phyloP scores from a whole-genome alignment of 2,888 invertebrate genomes.

The Notodonta dromedarius region DNA sequence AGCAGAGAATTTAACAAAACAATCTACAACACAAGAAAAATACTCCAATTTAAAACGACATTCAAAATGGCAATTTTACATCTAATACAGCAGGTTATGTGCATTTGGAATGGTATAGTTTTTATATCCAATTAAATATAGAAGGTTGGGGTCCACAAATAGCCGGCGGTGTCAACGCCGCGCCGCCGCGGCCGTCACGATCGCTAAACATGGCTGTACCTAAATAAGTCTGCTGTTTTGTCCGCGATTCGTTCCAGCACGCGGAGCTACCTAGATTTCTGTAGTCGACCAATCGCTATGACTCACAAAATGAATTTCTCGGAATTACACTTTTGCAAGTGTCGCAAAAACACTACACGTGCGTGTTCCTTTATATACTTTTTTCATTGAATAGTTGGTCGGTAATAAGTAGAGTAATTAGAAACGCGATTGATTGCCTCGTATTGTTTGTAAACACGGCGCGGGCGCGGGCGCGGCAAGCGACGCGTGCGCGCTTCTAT shows the following conservation, averaged over 20 bases:
- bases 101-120: conserved; percentile 2
- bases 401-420: not conserved
- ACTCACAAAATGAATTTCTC: not conserved
- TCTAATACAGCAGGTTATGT: not conserved
- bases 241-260: conserved; percentile 8
- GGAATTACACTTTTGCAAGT: not conserved
- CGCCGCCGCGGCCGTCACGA: not conserved
- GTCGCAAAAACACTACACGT: not conserved
- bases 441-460: conserved; percentile 1
- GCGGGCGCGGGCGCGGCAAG: no score
- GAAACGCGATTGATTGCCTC: not conserved
- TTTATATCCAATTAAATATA: conserved; percentile 2
- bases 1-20: not conserved
- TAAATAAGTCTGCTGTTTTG: not conserved
- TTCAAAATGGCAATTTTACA: not conserved
- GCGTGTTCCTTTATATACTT: not conserved
- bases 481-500: no score
- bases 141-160: not conserved
- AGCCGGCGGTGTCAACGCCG: not conserved
- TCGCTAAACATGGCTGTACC: conserved; percentile 2
- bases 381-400: not conserved
- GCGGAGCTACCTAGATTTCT: not conserved
- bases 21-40: not conserved
- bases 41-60: not conserved
- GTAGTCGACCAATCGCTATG: not conserved